phyloP scores from a whole-genome alignment of 2,797 vertebrate species.

The Ambastaia sidthimunki region DNA sequence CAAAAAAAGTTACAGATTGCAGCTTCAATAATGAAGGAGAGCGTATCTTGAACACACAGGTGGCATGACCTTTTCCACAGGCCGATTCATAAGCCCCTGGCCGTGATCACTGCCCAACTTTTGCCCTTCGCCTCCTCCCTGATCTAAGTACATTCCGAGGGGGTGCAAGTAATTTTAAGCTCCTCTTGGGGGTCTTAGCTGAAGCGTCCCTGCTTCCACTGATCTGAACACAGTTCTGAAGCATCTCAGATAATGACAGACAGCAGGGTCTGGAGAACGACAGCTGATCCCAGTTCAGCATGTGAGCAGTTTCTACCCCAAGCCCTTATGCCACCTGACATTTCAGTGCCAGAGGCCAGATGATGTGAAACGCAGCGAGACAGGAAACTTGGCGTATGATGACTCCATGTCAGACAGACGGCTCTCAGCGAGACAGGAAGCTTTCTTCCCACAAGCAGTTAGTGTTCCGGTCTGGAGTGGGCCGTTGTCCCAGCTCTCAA shows the following conservation, averaged over 20 bases:
- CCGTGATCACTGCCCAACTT: constrained; percentile 18
- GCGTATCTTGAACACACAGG: constrained; percentile 4
- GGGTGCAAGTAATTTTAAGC: constrained; percentile 45
- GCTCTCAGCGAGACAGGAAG: constrained; percentile 71
- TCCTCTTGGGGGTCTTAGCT: constrained; percentile 54
- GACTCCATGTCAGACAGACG: constrained; percentile 66
- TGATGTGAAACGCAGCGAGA: constrained; percentile 54
- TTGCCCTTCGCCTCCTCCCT: constrained; percentile 6
- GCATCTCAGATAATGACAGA: constrained; percentile 35
- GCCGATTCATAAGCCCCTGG: constrained; percentile 52
- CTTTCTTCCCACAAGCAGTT: constrained; percentile 59
- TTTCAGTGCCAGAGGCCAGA: constrained; percentile 55
- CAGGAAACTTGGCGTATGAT: constrained; percentile 67
- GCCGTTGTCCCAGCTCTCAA: constrained; percentile 59
- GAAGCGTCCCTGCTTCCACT: constrained; percentile 63
- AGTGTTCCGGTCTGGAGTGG: constrained; percentile 58
- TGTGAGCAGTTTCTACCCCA: constrained; percentile 37
- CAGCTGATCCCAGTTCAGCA: constrained; percentile 44
- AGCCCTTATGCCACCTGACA: constrained; percentile 51
- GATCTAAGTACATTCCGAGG: constrained; percentile 30
- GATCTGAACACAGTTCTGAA: constrained; percentile 29
- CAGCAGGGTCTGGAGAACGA: constrained; percentile 35
- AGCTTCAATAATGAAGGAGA: background rate
- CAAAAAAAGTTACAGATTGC: too few species aligned
- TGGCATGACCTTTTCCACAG: constrained; percentile 31